A percentile compares a stretch with the other conserved stretches of the same genome.
Conservation (phyloP, 2,888 invertebrate species). For the Blastobasis adustella region DNA sequence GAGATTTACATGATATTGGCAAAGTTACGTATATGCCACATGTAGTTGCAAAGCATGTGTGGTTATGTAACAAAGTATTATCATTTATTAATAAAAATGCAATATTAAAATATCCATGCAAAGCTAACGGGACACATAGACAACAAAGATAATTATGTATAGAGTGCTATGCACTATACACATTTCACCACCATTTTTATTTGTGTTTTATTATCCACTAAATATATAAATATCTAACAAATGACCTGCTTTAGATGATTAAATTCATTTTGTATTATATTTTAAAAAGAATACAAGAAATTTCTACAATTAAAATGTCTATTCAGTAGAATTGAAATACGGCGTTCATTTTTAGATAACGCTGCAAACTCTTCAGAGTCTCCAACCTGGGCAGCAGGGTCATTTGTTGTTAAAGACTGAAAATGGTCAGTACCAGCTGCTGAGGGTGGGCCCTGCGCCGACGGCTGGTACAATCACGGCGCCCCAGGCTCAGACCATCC, state of each 20-base stretch:
- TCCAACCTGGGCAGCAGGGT: constrained; percentile 92
- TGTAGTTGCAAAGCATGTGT: no score
- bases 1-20: no score
- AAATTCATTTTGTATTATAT: constrained; percentile 13
- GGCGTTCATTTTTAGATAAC: constrained; percentile 83
- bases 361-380: constrained; percentile 88
- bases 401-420: constrained; percentile 95
- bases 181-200: constrained; percentile 20
- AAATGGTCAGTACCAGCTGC: constrained; percentile 95
- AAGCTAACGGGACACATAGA: no score
- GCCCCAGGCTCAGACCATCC: constrained; percentile 82
- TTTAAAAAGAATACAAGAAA: not conserved
- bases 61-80: no score
- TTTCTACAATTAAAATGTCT: not conserved
- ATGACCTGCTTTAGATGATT: constrained; percentile 44
- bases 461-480: constrained; percentile 72
- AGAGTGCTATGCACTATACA: constrained; percentile 5
- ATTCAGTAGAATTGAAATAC: constrained; percentile 46
- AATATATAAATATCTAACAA: constrained; percentile 36
- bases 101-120: no score
- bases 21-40: no score
- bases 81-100: no score
- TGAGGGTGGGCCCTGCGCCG: constrained; percentile 90
- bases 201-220: constrained; percentile 13
- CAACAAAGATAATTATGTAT: not conserved